Evolutionary conservation across 1,140 invertebrate species (phyloP).

Genomic region (Trichoplusia ni): DNA sequence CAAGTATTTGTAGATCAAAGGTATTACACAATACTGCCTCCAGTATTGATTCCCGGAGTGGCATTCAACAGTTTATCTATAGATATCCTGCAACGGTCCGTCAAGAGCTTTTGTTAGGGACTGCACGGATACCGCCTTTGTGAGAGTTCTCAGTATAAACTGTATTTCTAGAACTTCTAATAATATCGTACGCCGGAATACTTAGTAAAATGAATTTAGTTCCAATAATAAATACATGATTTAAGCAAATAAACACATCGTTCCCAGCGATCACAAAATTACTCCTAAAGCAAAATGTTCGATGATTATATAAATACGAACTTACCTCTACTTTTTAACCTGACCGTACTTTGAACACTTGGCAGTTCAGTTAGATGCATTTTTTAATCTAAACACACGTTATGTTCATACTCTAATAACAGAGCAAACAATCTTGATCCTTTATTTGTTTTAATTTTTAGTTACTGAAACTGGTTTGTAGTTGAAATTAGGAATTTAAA

Average conservation of each 20-base stretch:
- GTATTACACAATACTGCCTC: background rate
- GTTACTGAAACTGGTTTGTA: background rate
- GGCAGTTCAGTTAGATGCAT: conserved; percentile 45
- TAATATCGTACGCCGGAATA: too few species aligned
- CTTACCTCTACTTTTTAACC: too few species aligned
- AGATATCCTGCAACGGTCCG: too few species aligned
- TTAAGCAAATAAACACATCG: too few species aligned
- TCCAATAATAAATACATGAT: too few species aligned
- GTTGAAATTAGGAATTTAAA: too few species aligned
- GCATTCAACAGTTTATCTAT: background rate
- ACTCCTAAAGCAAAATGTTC: too few species aligned
- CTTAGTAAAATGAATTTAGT: too few species aligned
- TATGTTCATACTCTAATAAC: conserved; percentile 32
- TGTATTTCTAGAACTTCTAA: background rate
- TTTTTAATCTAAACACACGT: conserved; percentile 60
- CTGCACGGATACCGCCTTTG: too few species aligned
- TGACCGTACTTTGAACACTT: conserved; percentile 52
- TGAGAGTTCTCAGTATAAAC: background rate
- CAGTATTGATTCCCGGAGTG: background rate
- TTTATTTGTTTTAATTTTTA: conserved; percentile 9
- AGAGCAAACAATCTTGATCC: conserved; percentile 44
- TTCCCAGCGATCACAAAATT: too few species aligned
- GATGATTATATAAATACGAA: background rate
- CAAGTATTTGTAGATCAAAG: too few species aligned
- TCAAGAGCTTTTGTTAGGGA: too few species aligned